A percentile compares a stretch with the other conserved stretches of the same genome.
Evolutionary conservation across 2,113 vertebrate genomes (phyloP).

Genomic region (Tylochromis polylepis): DNA sequence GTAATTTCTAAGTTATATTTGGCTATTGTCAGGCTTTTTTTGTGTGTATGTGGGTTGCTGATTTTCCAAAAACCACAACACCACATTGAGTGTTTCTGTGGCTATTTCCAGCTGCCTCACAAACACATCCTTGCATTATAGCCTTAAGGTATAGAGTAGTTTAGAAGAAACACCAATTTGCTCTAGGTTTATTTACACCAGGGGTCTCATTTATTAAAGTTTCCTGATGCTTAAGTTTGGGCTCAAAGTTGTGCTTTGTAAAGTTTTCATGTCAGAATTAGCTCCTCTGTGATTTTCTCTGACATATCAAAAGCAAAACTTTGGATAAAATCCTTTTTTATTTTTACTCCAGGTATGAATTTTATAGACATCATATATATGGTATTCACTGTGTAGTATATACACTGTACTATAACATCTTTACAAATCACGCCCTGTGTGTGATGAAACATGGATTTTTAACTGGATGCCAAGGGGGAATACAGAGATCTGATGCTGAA

Average conservation of each 20-base stretch:
- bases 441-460: neutral
- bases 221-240: neutral
- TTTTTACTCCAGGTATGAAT: constrained; percentile 30
- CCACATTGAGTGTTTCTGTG: neutral
- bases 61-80: neutral
- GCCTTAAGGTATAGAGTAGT: neutral
- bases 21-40: neutral
- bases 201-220: constrained; percentile 45
- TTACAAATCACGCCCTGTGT: neutral
- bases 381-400: constrained; percentile 26
- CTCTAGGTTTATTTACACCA: constrained; percentile 19
- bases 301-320: constrained; percentile 14
- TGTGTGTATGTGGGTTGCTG: neutral
- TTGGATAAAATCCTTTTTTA: constrained; percentile 30
- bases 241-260: constrained; percentile 22
- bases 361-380: constrained; percentile 26
- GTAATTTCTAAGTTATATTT: neutral
- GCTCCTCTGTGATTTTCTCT: neutral
- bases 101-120: neutral
- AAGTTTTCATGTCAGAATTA: constrained; percentile 2
- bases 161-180: constrained; percentile 10
- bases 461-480: neutral
- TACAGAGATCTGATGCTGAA: neutral
- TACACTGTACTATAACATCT: constrained; percentile 30
- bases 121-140: neutral